These are phyloP conservation scores for Diarsia dahlii DNA, from an alignment of 2,888 invertebrate species.

Conservation along the genomic window DNA sequence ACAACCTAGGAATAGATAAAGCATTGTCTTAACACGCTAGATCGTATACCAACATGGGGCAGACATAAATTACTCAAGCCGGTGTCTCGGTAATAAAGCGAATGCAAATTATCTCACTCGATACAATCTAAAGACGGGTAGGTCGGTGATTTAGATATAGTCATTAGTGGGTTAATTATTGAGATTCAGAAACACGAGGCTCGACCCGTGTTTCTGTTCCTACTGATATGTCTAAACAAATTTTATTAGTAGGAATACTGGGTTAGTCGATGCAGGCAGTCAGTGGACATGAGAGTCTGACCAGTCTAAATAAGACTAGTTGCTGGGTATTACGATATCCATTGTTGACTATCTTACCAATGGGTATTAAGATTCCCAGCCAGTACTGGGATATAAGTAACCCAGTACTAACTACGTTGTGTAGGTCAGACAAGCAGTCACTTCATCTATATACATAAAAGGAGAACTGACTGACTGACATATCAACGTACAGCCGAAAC, in stretches of 20 bases:
- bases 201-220: conserved; percentile 16
- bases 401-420: neutral
- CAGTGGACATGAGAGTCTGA: neutral
- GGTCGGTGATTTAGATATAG: conserved; percentile 70
- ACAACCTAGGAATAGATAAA: conserved; percentile 8
- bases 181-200: conserved; percentile 51
- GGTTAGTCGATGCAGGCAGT: neutral
- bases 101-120: conserved; percentile 72
- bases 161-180: conserved; percentile 68
- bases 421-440: neutral
- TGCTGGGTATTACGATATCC: too few species aligned
- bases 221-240: conserved; percentile 42
- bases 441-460: too few species aligned
- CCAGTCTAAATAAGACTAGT: too few species aligned
- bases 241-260: conserved; percentile 40
- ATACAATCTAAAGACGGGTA: conserved; percentile 67
- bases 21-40: conserved; percentile 44
- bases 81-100: conserved; percentile 66
- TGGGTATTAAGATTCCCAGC: too few species aligned
- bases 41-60: conserved; percentile 26
- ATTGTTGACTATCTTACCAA: too few species aligned
- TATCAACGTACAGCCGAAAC: too few species aligned
- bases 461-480: too few species aligned
- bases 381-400: too few species aligned
- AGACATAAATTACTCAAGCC: conserved; percentile 61